phyloP scores from a whole-genome alignment of 2,888 invertebrate species.

The Agrotis puta region DNA sequence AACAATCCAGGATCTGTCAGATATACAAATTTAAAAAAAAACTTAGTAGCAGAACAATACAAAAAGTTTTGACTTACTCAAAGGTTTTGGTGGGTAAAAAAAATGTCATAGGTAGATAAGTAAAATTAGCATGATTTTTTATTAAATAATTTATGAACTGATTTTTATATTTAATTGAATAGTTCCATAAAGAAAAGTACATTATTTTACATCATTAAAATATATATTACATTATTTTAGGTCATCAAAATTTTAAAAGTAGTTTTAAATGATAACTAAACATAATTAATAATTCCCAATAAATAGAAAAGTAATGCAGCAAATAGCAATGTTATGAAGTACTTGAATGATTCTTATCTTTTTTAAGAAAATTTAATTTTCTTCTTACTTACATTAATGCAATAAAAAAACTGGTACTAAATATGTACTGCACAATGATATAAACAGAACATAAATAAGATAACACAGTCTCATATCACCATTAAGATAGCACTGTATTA shows the following conservation, averaged over 20 bases:
- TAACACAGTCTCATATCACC: not conserved
- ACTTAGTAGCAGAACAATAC: not conserved
- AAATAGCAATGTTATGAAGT: not conserved
- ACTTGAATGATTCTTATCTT: constrained; percentile 1
- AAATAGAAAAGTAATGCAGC: not conserved
- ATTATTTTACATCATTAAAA: too few species aligned
- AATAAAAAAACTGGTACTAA: not conserved
- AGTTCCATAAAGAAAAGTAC: too few species aligned
- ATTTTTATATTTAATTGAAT: too few species aligned
- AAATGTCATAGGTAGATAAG: too few species aligned
- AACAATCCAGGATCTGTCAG: constrained; percentile 19
- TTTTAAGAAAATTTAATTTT: too few species aligned
- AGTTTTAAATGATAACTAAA: too few species aligned
- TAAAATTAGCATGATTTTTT: not conserved
- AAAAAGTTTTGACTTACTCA: constrained; percentile 20
- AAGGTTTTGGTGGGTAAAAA: not conserved
- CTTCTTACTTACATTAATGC: not conserved
- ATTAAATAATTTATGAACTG: not conserved
- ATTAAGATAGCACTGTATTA: constrained; percentile 34
- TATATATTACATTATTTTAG: too few species aligned
- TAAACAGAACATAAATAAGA: not conserved
- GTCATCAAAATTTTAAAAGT: too few species aligned
- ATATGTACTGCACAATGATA: not conserved
- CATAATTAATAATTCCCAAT: too few species aligned
- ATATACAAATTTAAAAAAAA: not conserved